phyloP scores from a whole-genome alignment of 1,140 invertebrate genomes.

The Danaus melanippus region DNA sequence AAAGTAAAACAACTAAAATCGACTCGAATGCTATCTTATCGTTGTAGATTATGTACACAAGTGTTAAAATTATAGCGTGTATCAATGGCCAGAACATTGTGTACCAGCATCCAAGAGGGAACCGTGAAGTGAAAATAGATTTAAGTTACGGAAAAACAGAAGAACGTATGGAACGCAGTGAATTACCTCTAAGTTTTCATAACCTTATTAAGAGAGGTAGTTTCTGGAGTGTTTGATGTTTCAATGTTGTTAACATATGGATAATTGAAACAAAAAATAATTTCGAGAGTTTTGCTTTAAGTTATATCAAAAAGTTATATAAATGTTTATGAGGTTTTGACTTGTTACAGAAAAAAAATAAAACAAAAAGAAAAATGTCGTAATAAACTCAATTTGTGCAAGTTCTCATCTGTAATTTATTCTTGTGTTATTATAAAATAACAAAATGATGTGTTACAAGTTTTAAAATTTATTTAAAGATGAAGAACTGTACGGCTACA shows the following conservation, averaged over 20 bases:
- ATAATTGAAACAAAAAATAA: too few relatives aligned
- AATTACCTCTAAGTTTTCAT: constrained; percentile 63
- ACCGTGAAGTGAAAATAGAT: constrained; percentile 26
- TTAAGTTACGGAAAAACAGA: constrained; percentile 13
- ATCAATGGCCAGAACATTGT: constrained; percentile 50
- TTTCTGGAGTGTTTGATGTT: constrained; percentile 27
- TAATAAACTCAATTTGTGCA: too few relatives aligned
- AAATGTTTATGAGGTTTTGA: too few relatives aligned
- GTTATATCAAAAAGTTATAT: too few relatives aligned
- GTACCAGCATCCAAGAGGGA: constrained; percentile 39
- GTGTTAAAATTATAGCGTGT: constrained; percentile 49
- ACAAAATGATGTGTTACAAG: too few relatives aligned
- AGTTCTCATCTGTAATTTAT: too few relatives aligned
- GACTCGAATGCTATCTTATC: constrained; percentile 57
- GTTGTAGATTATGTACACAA: constrained; percentile 63
- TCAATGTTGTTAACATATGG: constrained; percentile 20
- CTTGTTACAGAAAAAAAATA: too few relatives aligned
- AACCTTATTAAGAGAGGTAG: constrained; percentile 68
- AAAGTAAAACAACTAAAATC: constrained; percentile 28
- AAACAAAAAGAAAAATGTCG: too few relatives aligned
- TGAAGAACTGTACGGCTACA: constrained; percentile 62
- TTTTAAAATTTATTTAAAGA: constrained; percentile 30
- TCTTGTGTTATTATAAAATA: too few relatives aligned
- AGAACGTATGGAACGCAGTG: constrained; percentile 59
- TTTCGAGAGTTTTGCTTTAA: too few relatives aligned